Evolutionary conservation across 2,113 vertebrate species (phyloP), one percentile per base, ranked within the genome.

Genomic region (Tapirus terrestris): DNA sequence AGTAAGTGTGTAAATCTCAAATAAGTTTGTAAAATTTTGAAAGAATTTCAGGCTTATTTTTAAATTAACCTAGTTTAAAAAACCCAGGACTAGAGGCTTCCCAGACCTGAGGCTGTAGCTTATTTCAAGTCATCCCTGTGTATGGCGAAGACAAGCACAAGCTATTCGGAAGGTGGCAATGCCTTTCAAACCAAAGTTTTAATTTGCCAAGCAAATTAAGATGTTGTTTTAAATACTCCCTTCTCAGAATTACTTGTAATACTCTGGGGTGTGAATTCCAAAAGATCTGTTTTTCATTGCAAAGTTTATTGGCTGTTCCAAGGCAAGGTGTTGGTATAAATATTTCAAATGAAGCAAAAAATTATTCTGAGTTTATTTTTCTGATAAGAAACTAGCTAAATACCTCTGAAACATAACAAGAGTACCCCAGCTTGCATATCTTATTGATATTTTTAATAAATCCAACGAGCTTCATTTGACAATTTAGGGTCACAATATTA

Each of bases 391-490:
- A 88, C 2, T n/a, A 68, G 20, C 58, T 87, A 80, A 91, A 79
- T 56, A 79, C 18, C 43, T 45, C 75, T 45, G 20, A 89, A 81
- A 91, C 13, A 60, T 39, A 90, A 80, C 79, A 76, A 61, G 56
- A 89, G 58, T 21, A 25, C 3, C 3, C 31, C 63, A 33, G 8
- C 61, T 96, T 70, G 45, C 56, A 79, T 73, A 79, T 33, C 67
- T 58, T 92, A 18, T 61, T 87, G 60, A 58, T 84, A 91, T 92
- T 95, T 96, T 88, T 84, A 92, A 90, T 56, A 94, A 67, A 45
- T 63, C 70, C 87, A 97, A 88, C 90, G 60, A 95, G 29, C 7
- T 65, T 92, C 83, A 84, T 76, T 81, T 93, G 91, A 48, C 51
- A 88, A 93, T 39, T 93, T 81, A 92, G 58, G 48, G 63, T 60